A percentile compares a stretch with the other conserved stretches of the same genome.
Conservation (phyloP, 2,113 vertebrate genomes). For the Hylia prasina region DNA sequence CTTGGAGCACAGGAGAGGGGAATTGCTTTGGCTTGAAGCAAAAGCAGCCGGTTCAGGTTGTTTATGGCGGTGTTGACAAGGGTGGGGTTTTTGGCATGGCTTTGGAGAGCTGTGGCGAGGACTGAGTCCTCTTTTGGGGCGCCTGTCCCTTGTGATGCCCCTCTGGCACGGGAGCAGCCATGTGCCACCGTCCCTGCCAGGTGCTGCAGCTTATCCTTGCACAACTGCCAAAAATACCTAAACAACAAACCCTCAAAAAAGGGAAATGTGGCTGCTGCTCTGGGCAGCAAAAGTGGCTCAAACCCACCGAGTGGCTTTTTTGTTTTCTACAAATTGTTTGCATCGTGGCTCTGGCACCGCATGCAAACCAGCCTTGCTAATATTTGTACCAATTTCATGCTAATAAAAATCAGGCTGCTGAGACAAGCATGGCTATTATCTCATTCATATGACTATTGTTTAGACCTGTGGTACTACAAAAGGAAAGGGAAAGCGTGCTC, state of each 20-base stretch:
- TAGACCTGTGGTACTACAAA: conserved; percentile 50
- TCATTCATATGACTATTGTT: conserved; percentile 69
- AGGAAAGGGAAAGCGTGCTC: conserved; percentile 49
- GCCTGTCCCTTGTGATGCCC: background rate
- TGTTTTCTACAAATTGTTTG: conserved; percentile 28
- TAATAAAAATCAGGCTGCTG: conserved; percentile 74
- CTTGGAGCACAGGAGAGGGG: conserved; percentile 28
- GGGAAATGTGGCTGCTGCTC: background rate
- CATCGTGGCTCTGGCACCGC: conserved; percentile 24
- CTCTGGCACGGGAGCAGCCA: background rate
- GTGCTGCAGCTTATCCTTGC: background rate
- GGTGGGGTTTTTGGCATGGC: background rate
- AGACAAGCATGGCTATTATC: conserved; percentile 71
- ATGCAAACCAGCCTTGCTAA: conserved; percentile 58
- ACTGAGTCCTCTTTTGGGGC: background rate
- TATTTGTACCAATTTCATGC: conserved; percentile 77
- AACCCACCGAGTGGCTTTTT: background rate
- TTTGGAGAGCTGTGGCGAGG: background rate
- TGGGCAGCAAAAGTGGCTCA: background rate
- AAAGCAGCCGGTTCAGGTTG: conserved; percentile 48
- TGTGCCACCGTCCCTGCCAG: background rate
- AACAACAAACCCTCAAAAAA: background rate
- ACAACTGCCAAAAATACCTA: background rate
- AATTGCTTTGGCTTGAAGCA: conserved; percentile 5
- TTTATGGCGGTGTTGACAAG: conserved; percentile 37